phyloP scores from a whole-genome alignment of 2,888 invertebrate species.

The Synergus japonicus region DNA sequence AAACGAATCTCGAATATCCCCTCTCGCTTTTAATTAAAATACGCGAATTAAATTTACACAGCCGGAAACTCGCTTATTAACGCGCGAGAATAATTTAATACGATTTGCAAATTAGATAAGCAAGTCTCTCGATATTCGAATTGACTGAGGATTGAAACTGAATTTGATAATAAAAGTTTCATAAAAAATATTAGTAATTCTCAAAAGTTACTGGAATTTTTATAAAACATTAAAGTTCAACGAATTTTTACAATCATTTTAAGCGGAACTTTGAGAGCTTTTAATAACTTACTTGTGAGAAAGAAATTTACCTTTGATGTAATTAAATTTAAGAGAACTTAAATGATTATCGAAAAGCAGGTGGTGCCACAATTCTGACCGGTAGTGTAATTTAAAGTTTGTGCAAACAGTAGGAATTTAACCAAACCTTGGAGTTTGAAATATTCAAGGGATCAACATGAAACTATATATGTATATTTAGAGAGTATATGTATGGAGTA shows the following conservation, averaged over 20 bases:
- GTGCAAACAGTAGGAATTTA: too few species aligned
- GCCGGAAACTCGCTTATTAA: neutral
- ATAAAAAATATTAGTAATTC: neutral
- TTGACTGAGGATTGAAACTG: neutral
- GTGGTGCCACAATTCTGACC: too few species aligned
- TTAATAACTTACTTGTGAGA: too few species aligned
- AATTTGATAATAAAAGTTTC: neutral
- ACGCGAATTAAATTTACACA: neutral
- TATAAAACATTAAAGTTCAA: too few species aligned
- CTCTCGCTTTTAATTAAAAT: constrained; percentile 25
- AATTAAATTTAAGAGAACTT: too few species aligned
- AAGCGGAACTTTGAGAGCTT: too few species aligned
- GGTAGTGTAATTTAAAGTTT: too few species aligned
- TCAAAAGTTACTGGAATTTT: too few species aligned
- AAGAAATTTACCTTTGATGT: too few species aligned
- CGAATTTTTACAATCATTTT: too few species aligned
- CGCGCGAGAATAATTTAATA: constrained; percentile 1
- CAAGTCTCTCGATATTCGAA: neutral
- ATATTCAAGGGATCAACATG: constrained; percentile 35
- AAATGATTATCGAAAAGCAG: too few species aligned
- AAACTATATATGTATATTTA: constrained; percentile 9
- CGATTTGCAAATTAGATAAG: constrained; percentile 3
- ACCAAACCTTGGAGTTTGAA: neutral
- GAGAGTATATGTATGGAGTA: too few species aligned
- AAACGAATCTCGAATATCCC: constrained; percentile 17